phyloP scores from a whole-genome alignment of 2,888 invertebrate species.

The Gnatocerus cornutus region DNA sequence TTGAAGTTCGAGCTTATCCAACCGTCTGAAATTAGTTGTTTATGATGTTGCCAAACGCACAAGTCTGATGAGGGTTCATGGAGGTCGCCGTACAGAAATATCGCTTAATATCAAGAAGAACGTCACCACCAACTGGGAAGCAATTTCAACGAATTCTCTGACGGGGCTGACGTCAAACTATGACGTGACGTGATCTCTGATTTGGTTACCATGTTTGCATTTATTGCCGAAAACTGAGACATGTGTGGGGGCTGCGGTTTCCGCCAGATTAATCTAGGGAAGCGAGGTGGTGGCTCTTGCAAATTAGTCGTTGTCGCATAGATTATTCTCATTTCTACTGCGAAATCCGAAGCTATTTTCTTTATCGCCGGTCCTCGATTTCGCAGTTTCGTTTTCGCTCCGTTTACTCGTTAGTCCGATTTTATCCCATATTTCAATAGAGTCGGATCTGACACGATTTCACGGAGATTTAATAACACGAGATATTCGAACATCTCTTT shows the following conservation, averaged over 20 bases:
- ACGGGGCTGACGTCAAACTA: background rate
- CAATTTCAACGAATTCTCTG: conserved; percentile 1
- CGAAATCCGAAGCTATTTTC: background rate
- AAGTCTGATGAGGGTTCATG: conserved; percentile 28
- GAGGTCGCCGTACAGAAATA: conserved; percentile 24
- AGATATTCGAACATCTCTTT: background rate
- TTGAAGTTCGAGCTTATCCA: conserved; percentile 24
- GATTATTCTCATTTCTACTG: too few relatives aligned
- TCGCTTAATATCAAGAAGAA: conserved; percentile 31
- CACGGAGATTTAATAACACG: conserved; percentile 5
- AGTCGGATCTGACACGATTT: conserved; percentile 7
- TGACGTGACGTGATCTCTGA: conserved; percentile 4
- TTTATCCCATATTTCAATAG: conserved; percentile 5
- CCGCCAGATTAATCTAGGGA: background rate
- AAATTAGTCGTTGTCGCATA: background rate
- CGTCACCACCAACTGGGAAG: conserved; percentile 16
- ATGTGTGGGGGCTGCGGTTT: background rate
- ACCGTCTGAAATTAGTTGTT: conserved; percentile 35
- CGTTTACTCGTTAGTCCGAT: conserved; percentile 10
- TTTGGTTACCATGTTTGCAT: background rate
- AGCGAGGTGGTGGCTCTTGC: background rate
- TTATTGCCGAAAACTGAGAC: background rate
- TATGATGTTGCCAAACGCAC: conserved; percentile 39
- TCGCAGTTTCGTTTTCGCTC: conserved; percentile 21
- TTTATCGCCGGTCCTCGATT: too few relatives aligned